Evolutionary conservation across 2,797 vertebrate species (phyloP).

Genomic region (Menidia menidia): DNA sequence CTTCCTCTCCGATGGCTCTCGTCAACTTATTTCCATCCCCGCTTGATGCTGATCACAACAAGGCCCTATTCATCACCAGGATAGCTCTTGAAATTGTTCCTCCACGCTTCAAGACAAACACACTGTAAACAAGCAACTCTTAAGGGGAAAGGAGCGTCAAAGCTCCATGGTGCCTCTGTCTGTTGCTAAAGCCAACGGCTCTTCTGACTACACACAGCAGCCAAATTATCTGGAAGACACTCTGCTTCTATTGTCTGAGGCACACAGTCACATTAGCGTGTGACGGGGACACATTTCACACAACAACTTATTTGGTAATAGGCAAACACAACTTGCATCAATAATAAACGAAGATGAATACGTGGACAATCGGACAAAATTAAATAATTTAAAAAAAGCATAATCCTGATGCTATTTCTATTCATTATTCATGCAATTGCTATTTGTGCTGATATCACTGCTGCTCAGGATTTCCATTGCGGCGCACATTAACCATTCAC

Average conservation of each 20-base stretch:
- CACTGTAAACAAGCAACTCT: constrained; percentile 65
- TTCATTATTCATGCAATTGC: constrained; percentile 10
- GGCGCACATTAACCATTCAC: constrained; percentile 3
- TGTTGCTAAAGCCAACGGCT: constrained; percentile 63
- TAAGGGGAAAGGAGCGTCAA: constrained; percentile 42
- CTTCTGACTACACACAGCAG: constrained; percentile 28
- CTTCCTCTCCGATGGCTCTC: background rate
- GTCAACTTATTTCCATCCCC: background rate
- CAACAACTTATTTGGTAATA: background rate
- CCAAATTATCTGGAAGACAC: constrained; percentile 41
- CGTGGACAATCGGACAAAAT: constrained; percentile 2
- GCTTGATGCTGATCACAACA: constrained; percentile 39
- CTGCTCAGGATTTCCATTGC: constrained; percentile 15
- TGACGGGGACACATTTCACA: constrained; percentile 18
- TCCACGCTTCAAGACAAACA: constrained; percentile 49
- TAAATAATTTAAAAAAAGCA: background rate
- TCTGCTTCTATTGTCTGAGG: constrained; percentile 1
- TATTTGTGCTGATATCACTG: constrained; percentile 18
- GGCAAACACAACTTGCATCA: background rate
- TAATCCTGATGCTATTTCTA: constrained; percentile 7
- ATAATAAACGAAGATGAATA: constrained; percentile 11
- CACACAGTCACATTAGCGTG: constrained; percentile 1
- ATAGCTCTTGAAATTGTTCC: constrained; percentile 35
- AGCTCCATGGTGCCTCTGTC: constrained; percentile 44
- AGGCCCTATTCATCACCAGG: constrained; percentile 33